Conservation (phyloP, 2,113 vertebrate species). For the Leucosticte australis region DNA sequence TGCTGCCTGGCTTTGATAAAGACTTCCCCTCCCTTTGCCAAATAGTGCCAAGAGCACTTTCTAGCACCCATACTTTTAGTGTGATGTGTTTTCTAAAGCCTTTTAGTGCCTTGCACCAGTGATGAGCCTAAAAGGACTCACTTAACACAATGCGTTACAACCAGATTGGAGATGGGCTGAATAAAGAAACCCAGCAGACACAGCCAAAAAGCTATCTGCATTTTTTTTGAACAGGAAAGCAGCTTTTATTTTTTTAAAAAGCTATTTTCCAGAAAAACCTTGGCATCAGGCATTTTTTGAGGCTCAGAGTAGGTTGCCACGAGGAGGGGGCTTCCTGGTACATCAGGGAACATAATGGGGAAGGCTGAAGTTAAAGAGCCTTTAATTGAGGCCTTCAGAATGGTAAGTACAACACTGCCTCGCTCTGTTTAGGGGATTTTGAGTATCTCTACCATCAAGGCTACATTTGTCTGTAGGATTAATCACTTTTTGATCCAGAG, state of each 20-base stretch:
- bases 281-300: not conserved
- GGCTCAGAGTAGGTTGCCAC: not conserved
- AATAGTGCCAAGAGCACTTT: not conserved
- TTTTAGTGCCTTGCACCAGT: not conserved
- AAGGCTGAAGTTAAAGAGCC: slow-evolving; percentile 41
- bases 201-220: not conserved
- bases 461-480: slow-evolving; percentile 64
- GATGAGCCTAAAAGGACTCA: not conserved
- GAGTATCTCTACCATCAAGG: slow-evolving; percentile 58
- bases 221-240: not conserved
- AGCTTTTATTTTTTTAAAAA: not conserved
- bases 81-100: slow-evolving; percentile 19
- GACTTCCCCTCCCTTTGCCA: not conserved
- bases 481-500: slow-evolving; percentile 69
- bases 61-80: not conserved
- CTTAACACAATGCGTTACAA: not conserved
- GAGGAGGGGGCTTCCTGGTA: not conserved
- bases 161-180: not conserved
- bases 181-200: not conserved
- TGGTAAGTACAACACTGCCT: slow-evolving; percentile 11
- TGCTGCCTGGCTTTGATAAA: not conserved
- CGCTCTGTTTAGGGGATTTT: slow-evolving; percentile 46
- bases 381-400: slow-evolving; percentile 58
- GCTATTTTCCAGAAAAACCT: not conserved
- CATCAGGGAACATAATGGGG: not conserved